These are phyloP conservation scores for Hesperia comma DNA, from an alignment of 2,888 invertebrate species.

Conservation along the genomic window DNA sequence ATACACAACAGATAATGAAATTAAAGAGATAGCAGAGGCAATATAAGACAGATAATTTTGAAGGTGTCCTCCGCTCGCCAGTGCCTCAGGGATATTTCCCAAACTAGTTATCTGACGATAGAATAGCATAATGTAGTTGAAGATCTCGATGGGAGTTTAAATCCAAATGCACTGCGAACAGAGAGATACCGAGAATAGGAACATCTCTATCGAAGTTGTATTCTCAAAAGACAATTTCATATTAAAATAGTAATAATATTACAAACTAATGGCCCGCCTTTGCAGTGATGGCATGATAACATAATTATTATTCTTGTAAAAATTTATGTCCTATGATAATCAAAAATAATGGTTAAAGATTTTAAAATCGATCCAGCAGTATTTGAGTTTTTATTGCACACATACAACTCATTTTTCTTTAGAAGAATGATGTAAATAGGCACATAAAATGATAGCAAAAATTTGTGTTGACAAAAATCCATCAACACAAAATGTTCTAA, in stretches of 20 bases:
- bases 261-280: too few species aligned
- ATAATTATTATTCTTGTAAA: too few species aligned
- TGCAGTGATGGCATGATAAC: too few species aligned
- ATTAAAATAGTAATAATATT: not conserved
- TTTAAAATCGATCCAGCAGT: too few species aligned
- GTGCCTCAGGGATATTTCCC: conserved; percentile 14
- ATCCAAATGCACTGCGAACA: not conserved
- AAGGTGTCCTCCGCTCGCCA: not conserved
- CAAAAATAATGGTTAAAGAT: too few species aligned
- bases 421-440: too few species aligned
- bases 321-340: too few species aligned
- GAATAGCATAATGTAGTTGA: conserved; percentile 20
- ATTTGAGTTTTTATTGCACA: too few species aligned
- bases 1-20: conserved; percentile 45
- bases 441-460: not conserved
- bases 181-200: conserved; percentile 1
- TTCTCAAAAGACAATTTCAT: not conserved
- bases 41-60: conserved; percentile 6
- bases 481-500: too few species aligned
- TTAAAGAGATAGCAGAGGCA: not conserved
- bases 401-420: too few species aligned
- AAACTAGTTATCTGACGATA: conserved; percentile 28
- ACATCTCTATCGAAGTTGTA: conserved; percentile 9
- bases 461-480: not conserved
- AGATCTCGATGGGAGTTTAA: conserved; percentile 24